Conservation (phyloP, 2,888 invertebrate genomes). For the Athalia rosae region DNA sequence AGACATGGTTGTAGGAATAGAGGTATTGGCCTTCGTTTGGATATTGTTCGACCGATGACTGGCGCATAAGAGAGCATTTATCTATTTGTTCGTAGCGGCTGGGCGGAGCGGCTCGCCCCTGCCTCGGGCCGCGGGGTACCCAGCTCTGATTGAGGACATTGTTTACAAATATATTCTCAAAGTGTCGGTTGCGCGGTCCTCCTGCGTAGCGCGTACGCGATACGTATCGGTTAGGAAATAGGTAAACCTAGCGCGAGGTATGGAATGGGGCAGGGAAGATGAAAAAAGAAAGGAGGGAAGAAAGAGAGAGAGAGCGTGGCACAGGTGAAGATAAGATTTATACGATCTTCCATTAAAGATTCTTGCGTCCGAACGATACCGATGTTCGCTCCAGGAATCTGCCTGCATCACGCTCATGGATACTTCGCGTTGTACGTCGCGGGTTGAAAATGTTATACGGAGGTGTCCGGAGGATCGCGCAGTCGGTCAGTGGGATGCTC, state of each 20-base stretch:
- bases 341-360: conserved; percentile 26
- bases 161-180: conserved; percentile 36
- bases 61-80: conserved; percentile 40
- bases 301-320: conserved; percentile 15
- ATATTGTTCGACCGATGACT: conserved; percentile 45
- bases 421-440: not conserved
- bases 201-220: not conserved
- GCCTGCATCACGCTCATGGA: not conserved
- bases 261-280: not conserved
- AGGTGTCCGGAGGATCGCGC: not conserved
- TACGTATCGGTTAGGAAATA: not conserved
- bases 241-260: not conserved
- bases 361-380: conserved; percentile 4
- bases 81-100: conserved; percentile 42
- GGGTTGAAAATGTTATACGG: conserved; percentile 14
- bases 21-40: conserved; percentile 23
- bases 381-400: conserved; percentile 18
- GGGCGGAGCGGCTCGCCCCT: conserved; percentile 43
- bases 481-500: conserved; percentile 34
- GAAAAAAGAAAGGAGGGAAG: not conserved
- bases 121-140: conserved; percentile 37
- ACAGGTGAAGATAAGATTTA: conserved; percentile 32
- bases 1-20: conserved; percentile 11
- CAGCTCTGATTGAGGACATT: conserved; percentile 45
- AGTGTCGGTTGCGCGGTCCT: conserved; percentile 24